Conservation (phyloP, 2,113 vertebrate species). For the Hippocampus abdominalis region DNA sequence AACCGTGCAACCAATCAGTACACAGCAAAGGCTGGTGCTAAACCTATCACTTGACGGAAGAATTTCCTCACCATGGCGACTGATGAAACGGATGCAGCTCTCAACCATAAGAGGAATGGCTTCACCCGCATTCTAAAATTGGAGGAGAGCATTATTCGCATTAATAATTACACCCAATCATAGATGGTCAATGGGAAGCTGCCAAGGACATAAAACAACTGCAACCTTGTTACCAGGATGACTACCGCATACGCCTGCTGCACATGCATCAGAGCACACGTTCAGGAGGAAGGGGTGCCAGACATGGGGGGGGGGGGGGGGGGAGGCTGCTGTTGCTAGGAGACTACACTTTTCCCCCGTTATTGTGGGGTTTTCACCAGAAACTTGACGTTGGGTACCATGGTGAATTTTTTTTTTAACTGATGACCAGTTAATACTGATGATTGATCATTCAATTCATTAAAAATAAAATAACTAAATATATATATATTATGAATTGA, state of each 20-base stretch:
- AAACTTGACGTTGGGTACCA: neutral
- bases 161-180: neutral
- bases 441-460: neutral
- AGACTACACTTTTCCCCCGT: constrained; percentile 43
- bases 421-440: neutral
- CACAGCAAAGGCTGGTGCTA: constrained; percentile 15
- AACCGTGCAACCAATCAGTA: constrained; percentile 27
- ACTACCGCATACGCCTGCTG: constrained; percentile 30
- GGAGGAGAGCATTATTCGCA: constrained; percentile 3
- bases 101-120: constrained; percentile 93
- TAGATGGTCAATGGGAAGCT: constrained; percentile 8
- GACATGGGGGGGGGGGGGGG: constrained; percentile 19
- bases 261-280: constrained; percentile 34
- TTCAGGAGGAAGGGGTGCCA: constrained; percentile 20
- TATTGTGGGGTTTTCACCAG: constrained; percentile 35
- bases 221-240: constrained; percentile 22
- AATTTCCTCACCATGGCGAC: constrained; percentile 85
- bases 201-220: constrained; percentile 7
- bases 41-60: constrained; percentile 35
- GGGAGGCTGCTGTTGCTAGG: constrained; percentile 68
- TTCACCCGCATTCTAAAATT: constrained; percentile 82
- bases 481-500: too few species aligned
- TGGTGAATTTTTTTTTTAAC: neutral
- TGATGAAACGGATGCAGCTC: constrained; percentile 97
- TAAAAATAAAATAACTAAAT: too few species aligned